Evolutionary conservation across 2,797 vertebrate species (phyloP).

Genomic region (Notoglanidium macrostoma): DNA sequence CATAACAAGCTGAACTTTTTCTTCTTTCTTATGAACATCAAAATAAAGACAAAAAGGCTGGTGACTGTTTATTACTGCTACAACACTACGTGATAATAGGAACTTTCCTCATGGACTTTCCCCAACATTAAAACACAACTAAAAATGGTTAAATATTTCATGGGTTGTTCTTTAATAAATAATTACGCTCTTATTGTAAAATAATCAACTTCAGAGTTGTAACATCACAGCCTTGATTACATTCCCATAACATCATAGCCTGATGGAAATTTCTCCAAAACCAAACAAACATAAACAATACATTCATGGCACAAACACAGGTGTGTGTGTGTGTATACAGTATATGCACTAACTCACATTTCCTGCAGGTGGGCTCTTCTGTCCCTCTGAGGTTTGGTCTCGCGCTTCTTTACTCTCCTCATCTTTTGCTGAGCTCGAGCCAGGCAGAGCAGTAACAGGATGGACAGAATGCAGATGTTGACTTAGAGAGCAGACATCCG

Average conservation of each 20-base stretch:
- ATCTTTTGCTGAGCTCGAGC: not conserved
- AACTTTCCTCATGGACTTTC: not conserved
- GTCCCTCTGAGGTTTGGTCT: constrained; percentile 34
- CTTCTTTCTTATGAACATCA: not conserved
- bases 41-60: not conserved
- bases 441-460: constrained; percentile 44
- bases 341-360: constrained; percentile 8
- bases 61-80: not conserved
- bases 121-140: not conserved
- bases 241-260: too few relatives aligned
- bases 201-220: not conserved
- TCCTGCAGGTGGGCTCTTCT: constrained; percentile 24
- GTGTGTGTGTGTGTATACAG: not conserved
- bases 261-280: not conserved
- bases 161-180: not conserved
- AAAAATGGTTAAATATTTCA: not conserved
- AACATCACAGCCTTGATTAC: not conserved
- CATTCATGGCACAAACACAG: not conserved
- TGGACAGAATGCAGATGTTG: constrained; percentile 55
- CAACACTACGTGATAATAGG: not conserved
- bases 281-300: not conserved
- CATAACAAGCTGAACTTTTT: not conserved
- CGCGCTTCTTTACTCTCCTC: not conserved
- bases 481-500: constrained; percentile 48
- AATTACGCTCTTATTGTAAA: not conserved